phyloP scores from a whole-genome alignment of 2,888 invertebrate species.

The Osedax fenrisi region DNA sequence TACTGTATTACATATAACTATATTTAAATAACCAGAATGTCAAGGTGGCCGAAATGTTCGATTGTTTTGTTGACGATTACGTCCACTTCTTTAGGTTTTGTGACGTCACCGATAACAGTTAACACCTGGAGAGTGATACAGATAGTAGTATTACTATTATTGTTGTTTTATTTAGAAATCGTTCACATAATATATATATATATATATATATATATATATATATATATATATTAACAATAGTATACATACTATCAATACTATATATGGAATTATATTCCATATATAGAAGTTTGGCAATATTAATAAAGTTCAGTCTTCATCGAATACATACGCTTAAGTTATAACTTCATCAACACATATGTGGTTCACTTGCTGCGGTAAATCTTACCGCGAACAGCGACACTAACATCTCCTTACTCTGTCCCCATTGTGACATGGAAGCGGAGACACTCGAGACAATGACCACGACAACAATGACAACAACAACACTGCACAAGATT shows the following conservation, averaged over 20 bases:
- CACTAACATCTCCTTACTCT: too few relatives aligned
- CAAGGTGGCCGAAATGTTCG: background rate
- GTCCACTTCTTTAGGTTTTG: background rate
- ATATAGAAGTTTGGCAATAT: too few relatives aligned
- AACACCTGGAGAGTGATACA: background rate
- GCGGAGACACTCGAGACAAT: too few relatives aligned
- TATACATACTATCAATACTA: background rate
- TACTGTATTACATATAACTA: too few relatives aligned
- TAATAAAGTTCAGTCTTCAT: too few relatives aligned
- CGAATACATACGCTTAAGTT: too few relatives aligned
- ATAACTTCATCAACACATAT: too few relatives aligned
- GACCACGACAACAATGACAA: too few relatives aligned
- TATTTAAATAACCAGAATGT: background rate
- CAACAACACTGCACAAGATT: too few relatives aligned
- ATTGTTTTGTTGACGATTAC: background rate
- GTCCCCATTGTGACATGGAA: too few relatives aligned
- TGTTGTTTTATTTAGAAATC: background rate
- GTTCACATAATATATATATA: background rate
- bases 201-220: background rate
- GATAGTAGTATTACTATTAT: background rate
- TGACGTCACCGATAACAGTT: background rate
- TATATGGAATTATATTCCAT: background rate
- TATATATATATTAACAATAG: background rate
- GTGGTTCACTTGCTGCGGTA: too few relatives aligned
- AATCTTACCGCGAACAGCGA: too few relatives aligned